Percentiles rank a stretch among this genome's conserved stretches.
Evolutionary conservation across 1,140 invertebrate species (phyloP).

Genomic region (Apis florea): DNA sequence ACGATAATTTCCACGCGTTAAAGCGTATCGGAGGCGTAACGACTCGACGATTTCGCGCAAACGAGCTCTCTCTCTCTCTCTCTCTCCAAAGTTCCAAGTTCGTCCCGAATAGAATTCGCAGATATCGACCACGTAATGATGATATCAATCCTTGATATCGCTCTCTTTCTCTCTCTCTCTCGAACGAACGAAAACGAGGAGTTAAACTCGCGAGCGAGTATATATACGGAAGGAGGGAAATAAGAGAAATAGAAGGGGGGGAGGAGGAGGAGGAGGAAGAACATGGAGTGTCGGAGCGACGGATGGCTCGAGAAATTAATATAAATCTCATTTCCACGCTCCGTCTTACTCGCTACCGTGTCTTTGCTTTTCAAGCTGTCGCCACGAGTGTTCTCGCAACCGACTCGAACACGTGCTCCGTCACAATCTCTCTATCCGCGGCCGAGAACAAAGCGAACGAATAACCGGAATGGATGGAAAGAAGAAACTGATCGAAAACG

Average conservation of each 20-base stretch:
- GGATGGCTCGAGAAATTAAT: constrained; percentile 70
- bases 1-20: neutral
- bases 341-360: constrained; percentile 51
- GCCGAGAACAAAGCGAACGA: too few species aligned
- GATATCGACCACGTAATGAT: too few species aligned
- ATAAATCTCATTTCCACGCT: constrained; percentile 67
- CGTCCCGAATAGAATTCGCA: too few species aligned
- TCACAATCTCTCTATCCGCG: too few species aligned
- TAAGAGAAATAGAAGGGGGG: neutral
- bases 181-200: too few species aligned
- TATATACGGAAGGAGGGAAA: too few species aligned
- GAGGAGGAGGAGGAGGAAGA: constrained; percentile 15
- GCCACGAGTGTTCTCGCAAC: constrained; percentile 10
- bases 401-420: constrained; percentile 30
- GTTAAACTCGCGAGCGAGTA: too few species aligned
- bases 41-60: neutral
- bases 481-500: too few species aligned
- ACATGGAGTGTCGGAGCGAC: constrained; percentile 47
- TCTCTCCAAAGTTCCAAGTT: too few species aligned
- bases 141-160: too few species aligned
- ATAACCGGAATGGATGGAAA: too few species aligned
- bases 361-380: constrained; percentile 11
- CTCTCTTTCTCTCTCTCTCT: too few species aligned
- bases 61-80: neutral
- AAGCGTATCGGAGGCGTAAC: neutral